These are phyloP conservation scores for Rhynchotus rufescens DNA, from an alignment of 2,797 vertebrate species.

Conservation along the genomic window DNA sequence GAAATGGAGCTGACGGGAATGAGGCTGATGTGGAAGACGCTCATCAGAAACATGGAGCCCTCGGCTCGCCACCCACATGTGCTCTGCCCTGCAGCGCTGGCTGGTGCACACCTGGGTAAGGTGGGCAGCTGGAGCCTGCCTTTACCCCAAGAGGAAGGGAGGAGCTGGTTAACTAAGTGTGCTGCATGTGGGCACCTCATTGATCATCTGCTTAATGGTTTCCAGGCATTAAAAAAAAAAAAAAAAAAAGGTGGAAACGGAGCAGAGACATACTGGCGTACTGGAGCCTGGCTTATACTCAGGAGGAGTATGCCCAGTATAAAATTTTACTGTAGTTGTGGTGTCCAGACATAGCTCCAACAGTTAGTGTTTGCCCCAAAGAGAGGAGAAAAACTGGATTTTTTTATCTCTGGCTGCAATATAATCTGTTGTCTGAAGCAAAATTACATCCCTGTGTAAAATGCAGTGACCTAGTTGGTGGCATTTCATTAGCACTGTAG, in stretches of 20 bases:
- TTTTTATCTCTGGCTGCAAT: neutral
- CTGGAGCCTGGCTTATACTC: neutral
- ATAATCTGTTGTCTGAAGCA: neutral
- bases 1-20: neutral
- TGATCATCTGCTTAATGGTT: neutral
- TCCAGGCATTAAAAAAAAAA: neutral
- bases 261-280: neutral
- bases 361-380: rapidly evolving
- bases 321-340: neutral
- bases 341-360: neutral
- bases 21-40: neutral
- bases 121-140: neutral
- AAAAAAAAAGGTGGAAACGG: neutral
- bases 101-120: neutral
- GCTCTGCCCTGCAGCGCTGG: neutral
- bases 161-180: neutral
- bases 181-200: neutral
- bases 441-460: neutral
- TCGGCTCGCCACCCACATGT: rapidly evolving
- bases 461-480: neutral
- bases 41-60: neutral
- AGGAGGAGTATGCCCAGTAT: neutral
- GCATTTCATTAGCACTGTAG: neutral
- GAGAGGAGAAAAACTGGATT: neutral
- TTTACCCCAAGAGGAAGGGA: neutral